Base-by-base conservation (phyloP, 2,113 vertebrate genomes). In the Tautogolabrus adspersus region DNA sequence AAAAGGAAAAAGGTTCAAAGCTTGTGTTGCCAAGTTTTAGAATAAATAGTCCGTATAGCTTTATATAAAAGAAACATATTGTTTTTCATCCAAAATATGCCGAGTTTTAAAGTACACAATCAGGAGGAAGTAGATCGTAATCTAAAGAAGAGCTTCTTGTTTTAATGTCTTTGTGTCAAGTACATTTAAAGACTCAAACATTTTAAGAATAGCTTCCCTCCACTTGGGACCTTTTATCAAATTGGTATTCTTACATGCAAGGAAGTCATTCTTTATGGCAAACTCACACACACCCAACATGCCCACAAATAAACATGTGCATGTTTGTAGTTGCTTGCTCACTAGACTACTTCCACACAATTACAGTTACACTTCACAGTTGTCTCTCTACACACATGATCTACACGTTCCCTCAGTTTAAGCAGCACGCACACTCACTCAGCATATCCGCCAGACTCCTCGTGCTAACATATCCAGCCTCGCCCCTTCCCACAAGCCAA, bases 401-500 rank as follows among this genome's bases (percentile, higher is more conserved):
- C 23, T 79, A 49, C 44, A 81, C 56, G 52, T 59, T 75, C 72
- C 62, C 55, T 62, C 11, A 12, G 30, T 69, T 62, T 69, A 74
- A 64, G 62, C 79, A 74, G 77, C 51, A 61, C 18, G 51, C 77
- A 70, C 74, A 78, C 51, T 37, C 72, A 59, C 51, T 37, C 72
- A 62, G 66, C 56, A 77, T 61, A 87, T 86, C 64, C 79, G 71
- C 69, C 81, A 80, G 72, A 81, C 75, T 82, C 42, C 64, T 55
- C 54, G 55, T 82, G 83, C 73, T 81, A 86, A 92, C 80, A 91
- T 54, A 86, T 89, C 70, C 67, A 73, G 78, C 69, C 67, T 75
- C 81, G 88, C 78, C 66, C 91, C 88, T 75, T 21, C 90, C 89
- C 88, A 91, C 86, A 93, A 91, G 70, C 68, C 77, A 92, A 92